A percentile compares a stretch with the other conserved stretches of the same genome.
Evolutionary conservation across 2,888 invertebrate genomes (phyloP).

Genomic region (Drosophila mayaguana): DNA sequence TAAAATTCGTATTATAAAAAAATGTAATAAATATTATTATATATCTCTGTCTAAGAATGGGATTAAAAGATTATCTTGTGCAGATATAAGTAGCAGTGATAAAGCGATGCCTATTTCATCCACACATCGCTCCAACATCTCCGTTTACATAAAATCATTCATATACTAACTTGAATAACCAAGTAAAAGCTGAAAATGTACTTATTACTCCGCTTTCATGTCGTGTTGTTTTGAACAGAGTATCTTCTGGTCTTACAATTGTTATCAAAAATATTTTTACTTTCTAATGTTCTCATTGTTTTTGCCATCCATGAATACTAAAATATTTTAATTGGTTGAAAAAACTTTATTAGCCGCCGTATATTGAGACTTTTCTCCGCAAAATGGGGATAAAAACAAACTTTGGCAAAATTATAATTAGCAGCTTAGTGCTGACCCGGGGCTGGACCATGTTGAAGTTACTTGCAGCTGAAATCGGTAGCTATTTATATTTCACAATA

Average conservation of each 20-base stretch:
- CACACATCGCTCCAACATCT: too few species aligned
- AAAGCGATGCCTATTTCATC: too few species aligned
- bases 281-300: neutral
- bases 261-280: neutral
- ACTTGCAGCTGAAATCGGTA: slow-evolving; percentile 59
- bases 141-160: too few species aligned
- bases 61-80: too few species aligned
- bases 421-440: slow-evolving; percentile 48
- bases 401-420: slow-evolving; percentile 67
- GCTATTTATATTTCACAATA: slow-evolving; percentile 50
- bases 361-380: slow-evolving; percentile 31
- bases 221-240: neutral
- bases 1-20: too few species aligned
- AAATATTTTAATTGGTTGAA: slow-evolving; percentile 74
- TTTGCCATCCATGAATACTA: slow-evolving; percentile 1
- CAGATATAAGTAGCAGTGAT: too few species aligned
- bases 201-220: too few species aligned
- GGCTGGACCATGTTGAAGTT: slow-evolving; percentile 19
- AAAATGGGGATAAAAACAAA: slow-evolving; percentile 36
- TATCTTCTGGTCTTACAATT: neutral
- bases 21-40: too few species aligned
- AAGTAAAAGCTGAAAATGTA: too few species aligned
- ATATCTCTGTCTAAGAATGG: too few species aligned
- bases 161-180: too few species aligned
- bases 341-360: slow-evolving; percentile 59